A percentile compares a stretch with the other conserved stretches of the same genome.
phyloP scores from a whole-genome alignment of 2,113 vertebrate genomes.

The Ptilorrhoa leucosticta region DNA sequence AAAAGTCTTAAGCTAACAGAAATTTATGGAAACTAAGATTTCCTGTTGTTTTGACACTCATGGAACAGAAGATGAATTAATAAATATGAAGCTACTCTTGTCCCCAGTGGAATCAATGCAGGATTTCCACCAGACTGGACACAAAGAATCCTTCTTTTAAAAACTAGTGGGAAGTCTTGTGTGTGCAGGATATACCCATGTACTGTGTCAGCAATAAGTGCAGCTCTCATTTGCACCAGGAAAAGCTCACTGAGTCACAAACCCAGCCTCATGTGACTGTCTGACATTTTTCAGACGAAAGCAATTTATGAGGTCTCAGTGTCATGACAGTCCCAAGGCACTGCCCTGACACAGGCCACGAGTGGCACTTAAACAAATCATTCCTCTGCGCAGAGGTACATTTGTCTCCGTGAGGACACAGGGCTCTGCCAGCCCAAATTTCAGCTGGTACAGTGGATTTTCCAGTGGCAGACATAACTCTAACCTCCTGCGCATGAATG shows the following conservation, averaged over 20 bases:
- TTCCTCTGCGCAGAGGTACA: neutral
- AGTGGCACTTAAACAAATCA: neutral
- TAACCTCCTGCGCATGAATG: neutral
- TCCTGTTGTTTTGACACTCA: neutral
- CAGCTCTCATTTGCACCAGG: neutral
- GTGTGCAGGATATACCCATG: neutral
- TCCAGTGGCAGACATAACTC: neutral
- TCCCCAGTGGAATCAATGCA: neutral
- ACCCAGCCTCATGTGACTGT: neutral
- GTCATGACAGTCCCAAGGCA: neutral
- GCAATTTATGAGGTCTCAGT: neutral
- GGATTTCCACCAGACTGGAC: neutral
- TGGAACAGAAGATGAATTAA: neutral
- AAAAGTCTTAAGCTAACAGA: neutral
- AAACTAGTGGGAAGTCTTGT: neutral
- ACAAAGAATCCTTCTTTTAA: neutral
- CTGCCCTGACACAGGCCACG: neutral
- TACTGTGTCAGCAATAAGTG: fast-evolving
- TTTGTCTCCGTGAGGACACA: neutral
- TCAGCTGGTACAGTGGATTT: neutral
- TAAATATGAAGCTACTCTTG: neutral
- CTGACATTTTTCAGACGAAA: neutral
- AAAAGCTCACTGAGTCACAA: neutral
- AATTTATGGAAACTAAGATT: neutral
- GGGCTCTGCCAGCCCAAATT: neutral